A percentile compares a stretch with the other conserved stretches of the same genome.
These are phyloP conservation scores for Cottus gobio DNA, from an alignment of 2,113 vertebrate genomes.

Conservation along the genomic window DNA sequence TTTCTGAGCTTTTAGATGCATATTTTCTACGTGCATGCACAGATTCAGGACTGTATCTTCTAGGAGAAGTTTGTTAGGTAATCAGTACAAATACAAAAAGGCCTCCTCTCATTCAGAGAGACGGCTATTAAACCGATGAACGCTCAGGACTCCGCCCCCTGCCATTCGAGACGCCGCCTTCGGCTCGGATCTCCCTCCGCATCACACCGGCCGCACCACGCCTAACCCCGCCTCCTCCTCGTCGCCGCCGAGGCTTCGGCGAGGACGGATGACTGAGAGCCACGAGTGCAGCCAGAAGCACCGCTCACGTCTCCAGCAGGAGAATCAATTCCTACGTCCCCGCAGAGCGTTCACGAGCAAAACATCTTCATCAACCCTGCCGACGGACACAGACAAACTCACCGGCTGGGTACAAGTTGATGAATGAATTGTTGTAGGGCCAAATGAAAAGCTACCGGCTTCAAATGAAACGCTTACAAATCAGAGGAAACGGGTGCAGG, in stretches of 20 bases:
- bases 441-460: neutral
- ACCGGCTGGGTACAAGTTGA: neutral
- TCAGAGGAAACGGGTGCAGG: neutral
- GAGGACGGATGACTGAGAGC: neutral
- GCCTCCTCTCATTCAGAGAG: slow-evolving; percentile 1
- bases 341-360: slow-evolving; percentile 2
- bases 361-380: slow-evolving; percentile 1
- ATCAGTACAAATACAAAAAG: neutral
- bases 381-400: neutral
- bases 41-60: too few relatives aligned
- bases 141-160: neutral
- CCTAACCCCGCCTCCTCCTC: slow-evolving; percentile 8
- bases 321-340: neutral
- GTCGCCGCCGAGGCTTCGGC: neutral
- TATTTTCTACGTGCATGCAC: neutral
- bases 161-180: slow-evolving; percentile 14
- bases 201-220: neutral
- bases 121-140: slow-evolving; percentile 3
- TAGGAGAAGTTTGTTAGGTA: neutral
- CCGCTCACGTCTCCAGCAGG: neutral
- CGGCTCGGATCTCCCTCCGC: neutral
- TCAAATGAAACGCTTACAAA: neutral
- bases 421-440: neutral
- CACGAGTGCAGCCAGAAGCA: neutral
- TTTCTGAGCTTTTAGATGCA: neutral